A percentile compares a stretch with the other conserved stretches of the same genome.
Conservation (phyloP, 2,113 vertebrate species). For the Lucifuga dentata region DNA sequence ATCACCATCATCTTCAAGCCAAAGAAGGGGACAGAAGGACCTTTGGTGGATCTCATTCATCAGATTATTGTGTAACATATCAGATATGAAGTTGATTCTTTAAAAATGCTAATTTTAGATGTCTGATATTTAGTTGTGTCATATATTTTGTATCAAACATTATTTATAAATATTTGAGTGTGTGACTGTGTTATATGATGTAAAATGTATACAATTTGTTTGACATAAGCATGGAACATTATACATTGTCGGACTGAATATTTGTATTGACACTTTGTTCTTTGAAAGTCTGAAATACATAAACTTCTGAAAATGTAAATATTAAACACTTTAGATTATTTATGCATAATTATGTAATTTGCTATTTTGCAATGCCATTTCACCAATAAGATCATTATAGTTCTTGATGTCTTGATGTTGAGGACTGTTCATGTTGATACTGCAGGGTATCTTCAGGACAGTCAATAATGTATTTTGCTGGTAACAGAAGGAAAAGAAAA, state of each 20-base stretch:
- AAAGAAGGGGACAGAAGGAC: constrained; percentile 29
- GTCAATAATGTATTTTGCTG: no score
- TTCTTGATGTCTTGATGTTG: no score
- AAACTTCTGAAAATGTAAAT: constrained; percentile 83
- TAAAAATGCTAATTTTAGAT: constrained; percentile 41
- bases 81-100: constrained; percentile 47
- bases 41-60: constrained; percentile 35
- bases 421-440: no score
- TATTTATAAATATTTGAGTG: constrained; percentile 86
- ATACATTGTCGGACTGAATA: constrained; percentile 51
- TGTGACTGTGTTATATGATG: constrained; percentile 78
- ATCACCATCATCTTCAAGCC: constrained; percentile 50
- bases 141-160: constrained; percentile 83
- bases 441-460: no score
- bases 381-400: background rate
- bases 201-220: constrained; percentile 87
- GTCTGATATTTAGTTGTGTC: constrained; percentile 62
- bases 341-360: constrained; percentile 46
- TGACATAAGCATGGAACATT: constrained; percentile 82
- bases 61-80: constrained; percentile 44
- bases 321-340: constrained; percentile 86
- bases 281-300: constrained; percentile 66
- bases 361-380: background rate
- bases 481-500: no score
- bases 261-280: constrained; percentile 61